Evolutionary conservation across 2,797 vertebrate species (phyloP), one percentile per base, ranked within the genome.

Genomic region (Cheirogaleus major): DNA sequence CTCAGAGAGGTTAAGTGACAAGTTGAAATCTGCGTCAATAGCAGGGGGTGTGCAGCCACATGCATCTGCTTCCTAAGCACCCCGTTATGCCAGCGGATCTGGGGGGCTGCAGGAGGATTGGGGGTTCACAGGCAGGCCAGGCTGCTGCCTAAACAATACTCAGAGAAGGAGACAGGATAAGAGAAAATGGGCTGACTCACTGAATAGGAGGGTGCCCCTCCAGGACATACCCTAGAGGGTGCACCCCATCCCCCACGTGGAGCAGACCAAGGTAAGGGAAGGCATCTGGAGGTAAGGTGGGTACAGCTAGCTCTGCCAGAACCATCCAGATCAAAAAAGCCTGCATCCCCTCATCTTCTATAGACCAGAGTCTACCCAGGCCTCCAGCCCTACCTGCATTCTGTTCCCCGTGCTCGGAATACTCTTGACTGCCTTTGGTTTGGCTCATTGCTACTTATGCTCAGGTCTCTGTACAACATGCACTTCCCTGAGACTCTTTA

Each of bases 331-430:
- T 59, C 75, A 25, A 69, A 52, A 63, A 13, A 52, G 7, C 50
- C 38, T 18, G 5, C 20, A 27, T 4, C 10, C 23, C 25, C 25
- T 81, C 14, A 12, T 41, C 76, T 25, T 67, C 63, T n/a, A 7
- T 59, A 32, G 22, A 6, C 5, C 4, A 70, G 50, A 55, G n/a
- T 2, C 6, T 1, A 8, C 3, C 22, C 25, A 23, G 4, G 25
- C 14, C 41, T 67, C 45, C 27, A 12, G 22, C 10, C 41, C 41
- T 75, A 70, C 55, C 79, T 43, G 35, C 20, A 0, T 25, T 3
- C 30, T 50, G 7, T 55, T n/a, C 18, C n/a, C 15, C 11, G 5
- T 10, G 43, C 79, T 45, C 14, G 14, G 18, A 43, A 30, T 41
- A 4, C 9, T 5, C 8, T 43, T 27, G 12, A 41, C 13, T 41